phyloP scores from a whole-genome alignment of 2,797 vertebrate species.

The Urocyon cinereoargenteus region DNA sequence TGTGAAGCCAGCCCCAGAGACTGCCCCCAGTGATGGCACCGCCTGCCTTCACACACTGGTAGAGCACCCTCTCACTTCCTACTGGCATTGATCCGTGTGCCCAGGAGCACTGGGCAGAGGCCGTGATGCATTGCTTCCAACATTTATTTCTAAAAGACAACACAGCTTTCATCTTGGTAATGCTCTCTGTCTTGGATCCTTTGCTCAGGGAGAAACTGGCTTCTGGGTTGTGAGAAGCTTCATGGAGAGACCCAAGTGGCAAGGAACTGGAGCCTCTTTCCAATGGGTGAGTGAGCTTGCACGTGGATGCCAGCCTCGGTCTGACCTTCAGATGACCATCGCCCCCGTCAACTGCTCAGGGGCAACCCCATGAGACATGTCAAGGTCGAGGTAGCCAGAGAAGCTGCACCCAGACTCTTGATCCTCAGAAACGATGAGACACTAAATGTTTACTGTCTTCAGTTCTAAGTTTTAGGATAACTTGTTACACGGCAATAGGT shows the following conservation, averaged over 20 bases:
- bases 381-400: neutral
- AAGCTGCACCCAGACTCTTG: neutral
- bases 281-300: neutral
- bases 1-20: neutral
- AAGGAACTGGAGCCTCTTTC: neutral
- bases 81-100: neutral
- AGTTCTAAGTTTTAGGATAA: neutral
- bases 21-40: neutral
- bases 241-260: neutral
- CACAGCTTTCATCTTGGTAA: neutral
- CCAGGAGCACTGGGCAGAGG: neutral
- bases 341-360: neutral
- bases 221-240: neutral
- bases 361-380: neutral
- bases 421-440: neutral
- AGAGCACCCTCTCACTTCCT: neutral
- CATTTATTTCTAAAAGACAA: neutral
- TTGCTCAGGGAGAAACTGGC: neutral
- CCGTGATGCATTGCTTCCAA: neutral
- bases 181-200: neutral
- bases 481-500: no score
- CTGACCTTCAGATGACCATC: neutral
- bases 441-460: neutral
- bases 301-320: neutral
- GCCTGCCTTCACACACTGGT: neutral